phyloP scores from a whole-genome alignment of 2,113 vertebrate species.

The Lutjanus erythropterus region DNA sequence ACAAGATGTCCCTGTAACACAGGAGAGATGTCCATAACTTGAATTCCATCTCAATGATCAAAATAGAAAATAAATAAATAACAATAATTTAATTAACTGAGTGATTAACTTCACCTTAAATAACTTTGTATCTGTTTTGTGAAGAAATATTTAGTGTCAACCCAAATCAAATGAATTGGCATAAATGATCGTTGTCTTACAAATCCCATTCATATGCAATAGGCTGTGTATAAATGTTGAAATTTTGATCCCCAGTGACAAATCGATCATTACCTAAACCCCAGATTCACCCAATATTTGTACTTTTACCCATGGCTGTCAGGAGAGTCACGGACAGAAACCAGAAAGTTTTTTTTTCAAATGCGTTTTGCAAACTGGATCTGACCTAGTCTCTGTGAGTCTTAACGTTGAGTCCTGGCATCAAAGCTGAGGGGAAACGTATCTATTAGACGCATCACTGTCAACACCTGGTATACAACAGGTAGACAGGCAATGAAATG shows the following conservation, averaged over 20 bases:
- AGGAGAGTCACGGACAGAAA: not conserved
- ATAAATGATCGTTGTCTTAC: not conserved
- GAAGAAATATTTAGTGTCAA: not conserved
- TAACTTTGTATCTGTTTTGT: too few species aligned
- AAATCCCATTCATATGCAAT: not conserved
- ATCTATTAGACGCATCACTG: not conserved
- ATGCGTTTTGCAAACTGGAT: too few species aligned
- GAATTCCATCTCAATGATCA: too few species aligned
- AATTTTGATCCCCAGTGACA: not conserved
- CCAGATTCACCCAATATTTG: not conserved
- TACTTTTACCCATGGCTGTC: not conserved
- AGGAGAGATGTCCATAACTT: not conserved
- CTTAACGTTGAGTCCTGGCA: not conserved
- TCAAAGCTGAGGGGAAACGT: not conserved
- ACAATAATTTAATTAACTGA: too few species aligned
- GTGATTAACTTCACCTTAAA: not conserved
- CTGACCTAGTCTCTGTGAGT: too few species aligned
- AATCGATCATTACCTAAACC: not conserved
- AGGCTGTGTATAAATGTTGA: not conserved
- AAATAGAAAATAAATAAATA: too few species aligned
- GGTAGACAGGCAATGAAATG: not conserved
- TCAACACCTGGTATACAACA: not conserved
- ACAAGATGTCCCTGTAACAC: constrained; percentile 64
- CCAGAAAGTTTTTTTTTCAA: not conserved
- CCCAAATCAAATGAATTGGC: not conserved